These are phyloP conservation scores for Sterna hirundo DNA, from an alignment of 2,113 vertebrate species.

Conservation along the genomic window DNA sequence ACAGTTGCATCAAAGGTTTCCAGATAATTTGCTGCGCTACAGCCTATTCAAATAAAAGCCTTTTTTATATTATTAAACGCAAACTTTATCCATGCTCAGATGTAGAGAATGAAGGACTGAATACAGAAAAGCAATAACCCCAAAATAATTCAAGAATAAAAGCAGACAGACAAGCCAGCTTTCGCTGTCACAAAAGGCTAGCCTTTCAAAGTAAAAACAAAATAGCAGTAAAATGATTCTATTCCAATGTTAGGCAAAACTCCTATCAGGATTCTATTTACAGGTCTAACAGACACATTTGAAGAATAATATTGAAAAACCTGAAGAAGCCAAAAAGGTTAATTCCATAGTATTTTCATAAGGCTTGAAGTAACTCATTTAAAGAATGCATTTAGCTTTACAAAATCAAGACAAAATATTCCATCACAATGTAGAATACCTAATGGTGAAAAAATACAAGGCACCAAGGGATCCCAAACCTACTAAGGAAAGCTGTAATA, in stretches of 20 bases:
- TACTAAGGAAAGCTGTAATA: neutral
- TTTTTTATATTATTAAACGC: neutral
- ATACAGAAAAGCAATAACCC: neutral
- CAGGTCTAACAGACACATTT: neutral
- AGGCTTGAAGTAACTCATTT: neutral
- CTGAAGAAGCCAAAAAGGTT: neutral
- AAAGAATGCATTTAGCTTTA: neutral
- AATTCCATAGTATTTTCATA: neutral
- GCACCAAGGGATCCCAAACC: neutral
- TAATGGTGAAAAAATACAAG: neutral
- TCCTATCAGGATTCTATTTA: neutral
- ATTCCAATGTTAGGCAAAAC: neutral
- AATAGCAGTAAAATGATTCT: neutral
- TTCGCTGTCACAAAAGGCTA: neutral
- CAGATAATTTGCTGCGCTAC: neutral
- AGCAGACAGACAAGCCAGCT: neutral
- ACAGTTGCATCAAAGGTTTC: neutral
- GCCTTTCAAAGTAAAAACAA: neutral
- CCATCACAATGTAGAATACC: neutral
- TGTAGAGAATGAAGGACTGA: neutral
- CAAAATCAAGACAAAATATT: neutral
- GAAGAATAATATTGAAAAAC: neutral
- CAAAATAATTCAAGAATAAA: neutral
- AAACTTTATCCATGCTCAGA: neutral
- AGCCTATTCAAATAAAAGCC: neutral